These are phyloP conservation scores for Tridacna gigas DNA, from an alignment of 2,888 invertebrate species.

Conservation along the genomic window DNA sequence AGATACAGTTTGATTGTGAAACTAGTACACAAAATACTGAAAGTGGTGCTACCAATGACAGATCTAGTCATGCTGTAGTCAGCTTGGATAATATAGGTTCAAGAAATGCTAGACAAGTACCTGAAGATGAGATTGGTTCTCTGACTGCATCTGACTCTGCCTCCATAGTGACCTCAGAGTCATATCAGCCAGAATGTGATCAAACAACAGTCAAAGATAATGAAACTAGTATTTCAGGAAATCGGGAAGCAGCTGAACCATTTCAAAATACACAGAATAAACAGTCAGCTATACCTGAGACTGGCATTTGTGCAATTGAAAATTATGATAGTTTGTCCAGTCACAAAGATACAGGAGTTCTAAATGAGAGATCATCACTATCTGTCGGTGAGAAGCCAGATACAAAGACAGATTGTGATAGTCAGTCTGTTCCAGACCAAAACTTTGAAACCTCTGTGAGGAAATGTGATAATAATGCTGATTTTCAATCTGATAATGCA, in stretches of 20 bases:
- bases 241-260: not conserved
- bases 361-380: not conserved
- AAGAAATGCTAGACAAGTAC: slow-evolving; percentile 5
- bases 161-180: slow-evolving; percentile 52
- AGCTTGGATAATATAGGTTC: not conserved
- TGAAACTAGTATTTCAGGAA: not conserved
- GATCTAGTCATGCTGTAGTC: not conserved
- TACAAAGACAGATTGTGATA: not conserved
- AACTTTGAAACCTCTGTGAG: not conserved
- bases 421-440: not conserved
- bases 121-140: slow-evolving; percentile 52
- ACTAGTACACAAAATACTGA: not conserved
- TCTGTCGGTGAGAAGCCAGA: not conserved
- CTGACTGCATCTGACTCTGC: slow-evolving; percentile 29
- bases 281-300: not conserved
- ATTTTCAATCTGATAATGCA: not conserved
- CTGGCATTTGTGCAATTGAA: no score
- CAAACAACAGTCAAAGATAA: slow-evolving; percentile 46
- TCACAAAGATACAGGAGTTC: not conserved
- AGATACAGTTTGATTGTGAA: slow-evolving; percentile 11
- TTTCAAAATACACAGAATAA: not conserved
- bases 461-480: slow-evolving; percentile 5
- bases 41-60: not conserved
- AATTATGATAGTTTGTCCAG: not conserved
- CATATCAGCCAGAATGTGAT: slow-evolving; percentile 75